Base-by-base conservation (phyloP, 2,797 vertebrate genomes). In the Setipinna tenuifilis region DNA sequence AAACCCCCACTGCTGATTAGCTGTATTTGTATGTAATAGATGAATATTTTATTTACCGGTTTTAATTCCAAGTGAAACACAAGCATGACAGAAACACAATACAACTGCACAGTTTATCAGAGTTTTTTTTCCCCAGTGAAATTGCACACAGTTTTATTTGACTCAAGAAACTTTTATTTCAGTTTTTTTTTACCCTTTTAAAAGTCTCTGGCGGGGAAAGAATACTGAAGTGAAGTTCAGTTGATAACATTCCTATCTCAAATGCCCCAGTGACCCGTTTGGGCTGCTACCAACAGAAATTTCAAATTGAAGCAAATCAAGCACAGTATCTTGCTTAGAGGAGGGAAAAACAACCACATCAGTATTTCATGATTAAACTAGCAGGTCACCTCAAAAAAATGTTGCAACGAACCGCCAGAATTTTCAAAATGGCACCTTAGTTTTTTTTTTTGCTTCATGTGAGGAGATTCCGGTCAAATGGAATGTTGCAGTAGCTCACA, bases 201-300 rank as follows among this genome's bases (percentile, higher is more conserved):
- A 28, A 35, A 17, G 17, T 21, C 71, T 44, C 6, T 41, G 35
- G 31, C 31, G 21, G 71, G 44, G 41, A 78, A 9, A 35, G 5
- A 78, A 78, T 19, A 41, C 14, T 35, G 35, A 28, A 75, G 28
- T 17, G 31, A 6, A 16, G 68, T 75, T 78, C 6, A 44, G 35
- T 78, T 78, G 71, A 78, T 44, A 78, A 78, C 41, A 17, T 78
- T 78, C 71, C 71, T 7, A 78, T 44, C 71, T 44, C 31, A 78
- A 17, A 78, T 78, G 71, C 16, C 35, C 7, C 35, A 41, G 31
- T 41, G 71, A 78, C 71, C 71, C 35, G 4, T 41, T 78, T 78
- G 71, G 71, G 71, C 19, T 78, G 17, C 41, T 78, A 41, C 35
- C 71, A 16, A 78, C 71, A 41, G 21, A 78, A 78, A 78, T 78